Evolutionary conservation across 2,888 invertebrate genomes (phyloP).

Genomic region (Acronicta aceris): DNA sequence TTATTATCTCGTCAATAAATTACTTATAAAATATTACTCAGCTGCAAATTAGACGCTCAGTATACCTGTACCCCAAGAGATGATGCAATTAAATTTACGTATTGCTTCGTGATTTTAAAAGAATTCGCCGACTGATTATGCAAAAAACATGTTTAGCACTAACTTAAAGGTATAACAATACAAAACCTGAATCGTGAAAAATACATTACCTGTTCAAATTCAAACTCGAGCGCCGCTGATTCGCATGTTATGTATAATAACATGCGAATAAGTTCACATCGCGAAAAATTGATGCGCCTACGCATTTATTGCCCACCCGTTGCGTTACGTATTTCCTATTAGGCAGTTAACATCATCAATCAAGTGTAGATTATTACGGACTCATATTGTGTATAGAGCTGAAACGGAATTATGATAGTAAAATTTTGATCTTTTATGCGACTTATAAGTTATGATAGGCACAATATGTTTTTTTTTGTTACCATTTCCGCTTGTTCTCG

Average conservation of each 20-base stretch:
- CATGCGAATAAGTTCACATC: constrained; percentile 8
- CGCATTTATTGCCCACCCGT: neutral
- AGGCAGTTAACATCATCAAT: neutral
- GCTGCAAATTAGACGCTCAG: no score
- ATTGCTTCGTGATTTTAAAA: neutral
- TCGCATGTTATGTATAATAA: constrained; percentile 17
- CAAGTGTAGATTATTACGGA: neutral
- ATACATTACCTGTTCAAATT: constrained; percentile 23
- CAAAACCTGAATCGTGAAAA: constrained; percentile 15
- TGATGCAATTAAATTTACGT: neutral
- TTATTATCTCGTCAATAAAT: no score
- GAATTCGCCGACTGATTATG: neutral
- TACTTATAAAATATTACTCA: no score
- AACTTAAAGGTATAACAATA: constrained; percentile 1
- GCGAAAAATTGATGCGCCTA: constrained; percentile 8
- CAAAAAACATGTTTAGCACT: neutral
- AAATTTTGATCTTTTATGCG: no score
- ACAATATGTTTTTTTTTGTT: no score
- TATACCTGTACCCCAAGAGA: no score
- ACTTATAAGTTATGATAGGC: no score
- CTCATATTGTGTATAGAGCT: neutral
- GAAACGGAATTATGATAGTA: no score
- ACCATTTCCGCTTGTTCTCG: no score
- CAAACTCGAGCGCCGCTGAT: constrained; percentile 11
- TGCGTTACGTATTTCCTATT: neutral